Evolutionary conservation across 2,113 vertebrate species (phyloP).

Genomic region (Alligator mississippiensis): DNA sequence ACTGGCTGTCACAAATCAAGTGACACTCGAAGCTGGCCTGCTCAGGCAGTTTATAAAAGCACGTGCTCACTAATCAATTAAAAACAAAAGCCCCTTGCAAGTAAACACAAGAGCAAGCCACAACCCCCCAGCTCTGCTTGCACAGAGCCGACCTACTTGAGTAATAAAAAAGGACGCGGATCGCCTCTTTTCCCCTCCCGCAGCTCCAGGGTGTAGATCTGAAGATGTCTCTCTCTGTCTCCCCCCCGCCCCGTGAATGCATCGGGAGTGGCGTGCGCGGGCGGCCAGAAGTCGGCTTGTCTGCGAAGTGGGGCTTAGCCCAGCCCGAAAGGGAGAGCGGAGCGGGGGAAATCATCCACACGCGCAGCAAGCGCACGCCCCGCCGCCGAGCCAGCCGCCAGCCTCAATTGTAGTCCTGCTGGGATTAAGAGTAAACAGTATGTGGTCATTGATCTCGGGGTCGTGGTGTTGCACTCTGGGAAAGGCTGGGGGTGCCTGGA

Average conservation of each 20-base stretch:
- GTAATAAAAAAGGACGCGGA: not conserved
- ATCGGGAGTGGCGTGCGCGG: not conserved
- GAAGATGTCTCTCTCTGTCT: no score
- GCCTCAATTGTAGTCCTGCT: not conserved
- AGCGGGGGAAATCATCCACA: not conserved
- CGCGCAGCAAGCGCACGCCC: not conserved
- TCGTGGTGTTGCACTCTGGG: conserved; percentile 45
- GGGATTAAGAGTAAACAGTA: conserved; percentile 17
- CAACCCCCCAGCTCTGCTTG: not conserved
- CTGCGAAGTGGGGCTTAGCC: not conserved
- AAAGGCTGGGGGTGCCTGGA: conserved; percentile 28
- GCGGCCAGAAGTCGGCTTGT: not conserved
- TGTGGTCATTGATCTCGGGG: conserved; percentile 39
- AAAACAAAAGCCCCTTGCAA: conserved; percentile 55
- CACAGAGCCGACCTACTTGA: not conserved
- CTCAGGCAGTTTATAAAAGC: conserved; percentile 44
- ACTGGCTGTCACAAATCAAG: conserved; percentile 42
- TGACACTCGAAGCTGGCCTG: conserved; percentile 1
- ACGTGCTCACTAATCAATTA: conserved; percentile 61
- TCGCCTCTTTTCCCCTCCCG: not conserved
- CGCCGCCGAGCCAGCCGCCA: not conserved
- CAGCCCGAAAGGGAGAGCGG: not conserved
- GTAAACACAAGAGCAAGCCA: not conserved
- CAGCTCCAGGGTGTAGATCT: not conserved
- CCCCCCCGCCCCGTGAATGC: not conserved